Base-by-base conservation (phyloP, 64 coral and sea anemone genomes). In the Acropora yongei region DNA sequence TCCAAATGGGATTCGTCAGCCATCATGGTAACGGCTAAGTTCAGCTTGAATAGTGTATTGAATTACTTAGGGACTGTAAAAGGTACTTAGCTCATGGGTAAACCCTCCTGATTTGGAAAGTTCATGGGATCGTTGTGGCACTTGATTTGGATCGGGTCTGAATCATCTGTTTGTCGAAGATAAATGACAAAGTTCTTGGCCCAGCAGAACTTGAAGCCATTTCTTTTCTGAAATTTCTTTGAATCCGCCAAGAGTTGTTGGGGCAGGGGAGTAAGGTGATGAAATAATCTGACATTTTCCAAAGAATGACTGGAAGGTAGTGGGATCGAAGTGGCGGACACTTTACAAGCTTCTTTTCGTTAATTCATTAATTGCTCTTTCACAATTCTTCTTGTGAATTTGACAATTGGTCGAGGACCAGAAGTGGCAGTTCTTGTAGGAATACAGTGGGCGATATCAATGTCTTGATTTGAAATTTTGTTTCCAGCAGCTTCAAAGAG, bases 301-400 rank as follows among this genome's bases (percentile, higher is more conserved):
- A 71, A 71, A 17, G 68, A 71, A 16, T 71, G 20, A 1, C 68
- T 71, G 68, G 68, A 2, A 6, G 13, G 68, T 71, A 71, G 14
- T 71, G 12, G 1, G 14, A 71, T 71, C 68, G 68, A 71, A 71
- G 14, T 71, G 8, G 68, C 7, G 5, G 68, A 71, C 68, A 71
- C 68, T 71, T 71, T 71, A 65, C 60, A 65, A 65, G 68, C 68
- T 71, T 71, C 68, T 17, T 68, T 68, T 49, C 18, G 42, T 19
- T 44, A 63, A 87, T 68, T 74, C 19, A 68, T 87, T 72, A 72
- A 11, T 71, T 55, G 51, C 10, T 55, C 51, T 55, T 55, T 55
- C 51, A 55, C 51, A 55, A 55, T 55, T 55, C 51, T 55, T 55
- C 51, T 55, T 55, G 51, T 55, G 51, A 55, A 55, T 55, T 55